phyloP scores from a whole-genome alignment of 2,113 vertebrate genomes.

The Hippopotamus amphibius region DNA sequence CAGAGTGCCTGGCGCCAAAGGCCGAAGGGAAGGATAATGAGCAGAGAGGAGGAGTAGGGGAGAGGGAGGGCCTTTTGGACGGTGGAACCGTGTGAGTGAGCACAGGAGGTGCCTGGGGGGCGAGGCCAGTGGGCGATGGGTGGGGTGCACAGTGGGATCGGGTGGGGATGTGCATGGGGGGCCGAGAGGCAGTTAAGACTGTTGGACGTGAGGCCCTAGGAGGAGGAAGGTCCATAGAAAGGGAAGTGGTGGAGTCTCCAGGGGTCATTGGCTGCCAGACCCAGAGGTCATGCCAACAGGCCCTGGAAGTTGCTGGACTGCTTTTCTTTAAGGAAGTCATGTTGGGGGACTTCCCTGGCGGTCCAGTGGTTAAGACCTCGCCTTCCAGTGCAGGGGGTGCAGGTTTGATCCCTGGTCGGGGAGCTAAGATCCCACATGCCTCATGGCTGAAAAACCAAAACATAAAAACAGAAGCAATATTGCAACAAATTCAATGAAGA shows the following conservation, averaged over 20 bases:
- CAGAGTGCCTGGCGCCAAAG: background rate
- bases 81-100: background rate
- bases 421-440: no score
- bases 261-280: background rate
- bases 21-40: background rate
- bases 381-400: no score
- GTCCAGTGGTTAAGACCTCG: no score
- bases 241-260: background rate
- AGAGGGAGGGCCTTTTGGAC: background rate
- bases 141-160: background rate
- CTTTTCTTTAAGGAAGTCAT: background rate
- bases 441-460: no score
- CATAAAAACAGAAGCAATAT: no score
- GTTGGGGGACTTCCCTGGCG: no score
- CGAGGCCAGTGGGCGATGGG: accelerated
- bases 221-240: background rate
- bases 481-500: no score
- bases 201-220: background rate
- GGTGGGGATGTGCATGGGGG: background rate
- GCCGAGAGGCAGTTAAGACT: background rate
- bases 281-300: background rate
- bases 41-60: background rate
- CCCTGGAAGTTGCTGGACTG: background rate
- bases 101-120: background rate
- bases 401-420: no score